Evolutionary conservation across 2,797 vertebrate genomes (phyloP), one percentile per base, ranked within the genome.

Genomic region (Rhadinocentrus ornatus): DNA sequence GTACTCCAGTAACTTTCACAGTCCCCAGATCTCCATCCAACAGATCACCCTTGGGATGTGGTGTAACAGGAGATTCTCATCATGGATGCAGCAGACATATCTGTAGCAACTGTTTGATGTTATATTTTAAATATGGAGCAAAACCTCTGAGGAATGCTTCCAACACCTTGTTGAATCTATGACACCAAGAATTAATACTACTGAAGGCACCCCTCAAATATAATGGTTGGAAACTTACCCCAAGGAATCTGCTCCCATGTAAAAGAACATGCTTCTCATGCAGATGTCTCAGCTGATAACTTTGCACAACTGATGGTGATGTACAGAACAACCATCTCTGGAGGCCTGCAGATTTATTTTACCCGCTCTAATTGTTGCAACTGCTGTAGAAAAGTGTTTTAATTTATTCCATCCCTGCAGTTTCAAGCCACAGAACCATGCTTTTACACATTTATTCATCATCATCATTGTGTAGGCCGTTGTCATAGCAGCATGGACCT

Each of bases 381-480:
- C 67, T 48, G 6, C 35, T 61, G 15, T 59, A 57, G 5, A 53
- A 55, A 56, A 32, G 13, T 22, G 26, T 62, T 69, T 39, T 62
- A 3, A 56, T 60, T 60, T 35, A 37, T 57, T 53, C 50, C 18
- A 12, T 70, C 15, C 46, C 18, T 8, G 13, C 6, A 15, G 26
- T 3, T 67, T 66, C 2, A 31, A 26, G 27, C n/a, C 4, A 20
- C 60, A 61, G 29, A 8, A 48, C 5, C 13, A 7, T 61, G 22
- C 22, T 68, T 60, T 50, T 48, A 24, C 11, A 1, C 12, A 52
- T 48, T 71, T 56, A 32, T 44, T 58, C 34, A 71, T 67, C 26
- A 29, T 4, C 16, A 26, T 44, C 11, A 13, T 63, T 50, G 35
- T 81, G 13, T 56, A 62, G 79, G 64, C 61, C 11, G 48, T 52